Percentiles rank a stretch among this genome's conserved stretches.
phyloP scores from a whole-genome alignment of 2,797 vertebrate species.

The Protosalanx chinensis region DNA sequence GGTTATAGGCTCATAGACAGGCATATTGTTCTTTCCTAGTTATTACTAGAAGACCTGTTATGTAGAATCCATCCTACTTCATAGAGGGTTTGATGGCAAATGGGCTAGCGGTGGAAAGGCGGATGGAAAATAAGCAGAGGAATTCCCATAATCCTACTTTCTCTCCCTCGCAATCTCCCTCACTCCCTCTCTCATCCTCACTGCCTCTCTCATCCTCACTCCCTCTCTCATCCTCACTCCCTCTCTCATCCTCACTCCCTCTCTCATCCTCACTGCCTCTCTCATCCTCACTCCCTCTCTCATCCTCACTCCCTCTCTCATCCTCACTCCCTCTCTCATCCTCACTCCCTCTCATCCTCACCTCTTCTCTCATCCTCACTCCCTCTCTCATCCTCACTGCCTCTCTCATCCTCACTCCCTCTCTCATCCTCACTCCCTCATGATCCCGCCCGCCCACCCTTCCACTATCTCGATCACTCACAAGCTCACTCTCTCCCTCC shows the following conservation, averaged over 20 bases:
- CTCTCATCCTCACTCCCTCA: neutral
- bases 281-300: too few species aligned
- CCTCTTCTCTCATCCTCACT: neutral
- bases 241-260: neutral
- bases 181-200: too few species aligned
- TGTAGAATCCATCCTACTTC: too few species aligned
- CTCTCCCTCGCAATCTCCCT: too few species aligned
- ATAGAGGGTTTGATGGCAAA: too few species aligned
- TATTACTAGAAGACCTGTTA: neutral
- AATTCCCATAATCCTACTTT: neutral
- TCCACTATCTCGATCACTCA: too few species aligned
- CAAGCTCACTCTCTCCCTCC: slow-evolving; percentile 8
- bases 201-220: neutral
- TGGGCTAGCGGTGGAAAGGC: neutral
- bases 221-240: neutral
- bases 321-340: neutral
- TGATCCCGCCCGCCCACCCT: neutral
- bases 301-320: too few species aligned
- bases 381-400: neutral
- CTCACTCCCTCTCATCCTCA: neutral
- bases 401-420: neutral
- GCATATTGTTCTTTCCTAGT: neutral
- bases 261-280: neutral
- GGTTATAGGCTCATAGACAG: too few species aligned
- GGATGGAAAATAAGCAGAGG: neutral